Conservation (phyloP, 2,888 invertebrate species). For the Synergus japonicus region DNA sequence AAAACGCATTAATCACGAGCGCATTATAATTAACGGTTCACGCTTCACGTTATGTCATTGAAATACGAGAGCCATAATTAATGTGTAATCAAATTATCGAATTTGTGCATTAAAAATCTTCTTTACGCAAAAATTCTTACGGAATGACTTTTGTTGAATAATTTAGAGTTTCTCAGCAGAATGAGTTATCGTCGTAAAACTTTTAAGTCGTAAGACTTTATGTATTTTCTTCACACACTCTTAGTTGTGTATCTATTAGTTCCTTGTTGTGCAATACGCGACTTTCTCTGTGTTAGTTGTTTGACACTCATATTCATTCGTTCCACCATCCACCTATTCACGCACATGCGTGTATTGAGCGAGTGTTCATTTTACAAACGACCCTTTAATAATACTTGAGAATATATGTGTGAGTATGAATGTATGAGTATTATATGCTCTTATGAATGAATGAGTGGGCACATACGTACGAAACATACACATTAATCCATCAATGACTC, state of each 20-base stretch:
- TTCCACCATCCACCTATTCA: background rate
- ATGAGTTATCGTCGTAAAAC: too few species aligned
- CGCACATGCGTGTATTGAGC: background rate
- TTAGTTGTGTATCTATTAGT: too few species aligned
- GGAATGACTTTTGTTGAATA: too few species aligned
- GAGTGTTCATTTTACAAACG: background rate
- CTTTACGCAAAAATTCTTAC: too few species aligned
- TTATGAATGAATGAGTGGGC: background rate
- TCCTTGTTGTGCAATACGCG: too few species aligned
- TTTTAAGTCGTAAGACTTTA: too few species aligned
- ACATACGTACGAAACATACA: too few species aligned
- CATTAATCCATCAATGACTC: too few species aligned
- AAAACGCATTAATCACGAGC: background rate
- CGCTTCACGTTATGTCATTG: background rate
- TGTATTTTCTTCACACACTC: too few species aligned
- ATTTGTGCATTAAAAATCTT: too few species aligned
- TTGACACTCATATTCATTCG: slow-evolving; percentile 5
- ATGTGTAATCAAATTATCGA: background rate
- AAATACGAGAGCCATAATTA: background rate
- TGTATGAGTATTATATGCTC: slow-evolving; percentile 8
- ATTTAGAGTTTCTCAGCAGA: too few species aligned
- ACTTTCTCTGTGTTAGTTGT: too few species aligned
- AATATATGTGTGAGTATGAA: background rate
- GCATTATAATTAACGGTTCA: background rate
- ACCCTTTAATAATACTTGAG: slow-evolving; percentile 20